Base-by-base conservation (phyloP, 1,140 invertebrate genomes). In the Drosophila nebulosa region DNA sequence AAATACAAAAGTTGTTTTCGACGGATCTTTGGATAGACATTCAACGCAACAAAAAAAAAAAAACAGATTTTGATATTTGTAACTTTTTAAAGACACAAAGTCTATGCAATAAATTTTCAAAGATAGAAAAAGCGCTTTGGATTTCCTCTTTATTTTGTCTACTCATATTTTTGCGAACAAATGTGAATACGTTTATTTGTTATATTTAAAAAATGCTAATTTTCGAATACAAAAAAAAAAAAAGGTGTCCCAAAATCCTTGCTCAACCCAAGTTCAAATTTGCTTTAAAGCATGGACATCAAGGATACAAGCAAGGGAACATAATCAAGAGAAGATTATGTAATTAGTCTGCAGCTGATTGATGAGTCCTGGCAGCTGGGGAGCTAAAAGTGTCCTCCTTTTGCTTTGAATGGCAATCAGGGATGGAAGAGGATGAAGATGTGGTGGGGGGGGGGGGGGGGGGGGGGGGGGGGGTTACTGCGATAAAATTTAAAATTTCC, bases 261-360 rank as follows among this genome's bases (percentile, higher is more conserved):
- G 66, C 70, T 74, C 71, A 74, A 74, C n/a, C n/a, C 62, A 74
- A 74, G 71, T 74, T 74, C 56, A 46, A 66, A 55, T 66, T 74
- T 36, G 36, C 59, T 42, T 55, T 73, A 35, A 21, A 60, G 42
- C 59, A 61, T 7, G 21, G 18, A 16, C 59, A 50, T 12, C 67
- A 57, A 56, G 26, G 16, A 39, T 36, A 64, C 27, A 57, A 46
- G 39, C 18, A 53, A 63, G 46, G 70, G 69, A 74, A 78, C 77
- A 90, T 90, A 89, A 89, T 90, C 81, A 90, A 90, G 89, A 90
- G 79, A 71, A 90, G 89, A 91, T 90, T 90, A 91, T 90, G 90
- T 91, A 91, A 90, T 90, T 90, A 90, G 90, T 90, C 89, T 90
- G 90, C 79, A 90, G 74, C 89, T 90, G 90, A 90, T 90, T 90